Evolutionary conservation across 2,888 invertebrate species (phyloP), one percentile per base, ranked within the genome.

Genomic region (Strigamia transsilvanica): DNA sequence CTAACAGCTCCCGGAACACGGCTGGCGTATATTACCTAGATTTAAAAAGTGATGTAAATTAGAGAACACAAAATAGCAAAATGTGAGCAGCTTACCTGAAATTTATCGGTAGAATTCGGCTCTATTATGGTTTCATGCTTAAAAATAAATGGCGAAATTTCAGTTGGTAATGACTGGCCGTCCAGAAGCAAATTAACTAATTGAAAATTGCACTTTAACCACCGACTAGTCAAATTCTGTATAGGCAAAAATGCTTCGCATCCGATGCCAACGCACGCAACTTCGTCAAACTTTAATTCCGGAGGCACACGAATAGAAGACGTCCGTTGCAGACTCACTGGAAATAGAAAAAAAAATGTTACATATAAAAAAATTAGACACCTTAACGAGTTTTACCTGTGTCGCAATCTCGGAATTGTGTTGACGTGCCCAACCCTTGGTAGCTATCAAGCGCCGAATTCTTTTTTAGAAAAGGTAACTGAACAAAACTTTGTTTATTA

Each of bases 61-160:
- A 56, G 6, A 56, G 3, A 27, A 27, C 27, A 27, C 27, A 3
- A 27, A 3, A 27, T 3, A 27, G 2, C 6, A 38, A 41, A n/a
- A 13, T 12, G 12, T n/a, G 13, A 32, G 9, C 38, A 38, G 38
- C 9, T 79, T 41, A 82, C 82, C 27, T 73, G 34, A 32, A 78
- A 32, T 41, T 82, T 77, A 41, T 82, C 82, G 4, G 7, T 78
- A 9, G 77, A 77, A 21, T 73, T 78, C 0, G 82, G 82, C 15
- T 82, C 82, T 10, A 82, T 34, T 13, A 82, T 56, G 21, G 51
- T 73, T 82, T 73, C 23, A 9, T 78, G 41, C n/a, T 82, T 82
- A 27, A 82, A 82, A 27, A 27, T 46, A 78, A 82, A 82, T 3
- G 82, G 42, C 12, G 82, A 46, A 41, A 46, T 82, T 78, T 82